phyloP scores from a whole-genome alignment of 2,888 invertebrate genomes.

The Carpatolechia fugitivella region DNA sequence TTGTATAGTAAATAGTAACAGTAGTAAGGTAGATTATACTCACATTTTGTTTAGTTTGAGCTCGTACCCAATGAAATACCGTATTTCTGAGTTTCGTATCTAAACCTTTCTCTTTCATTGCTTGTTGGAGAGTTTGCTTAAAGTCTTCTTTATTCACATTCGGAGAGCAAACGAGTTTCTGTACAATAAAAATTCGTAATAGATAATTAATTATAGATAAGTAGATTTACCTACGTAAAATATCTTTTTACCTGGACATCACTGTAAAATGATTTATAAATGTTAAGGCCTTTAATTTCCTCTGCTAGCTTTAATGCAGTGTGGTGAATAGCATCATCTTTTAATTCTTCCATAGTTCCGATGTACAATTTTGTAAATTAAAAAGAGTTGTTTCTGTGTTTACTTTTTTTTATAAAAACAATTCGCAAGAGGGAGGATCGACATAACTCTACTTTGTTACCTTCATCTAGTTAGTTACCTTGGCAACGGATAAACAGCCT shows the following conservation, averaged over 20 bases:
- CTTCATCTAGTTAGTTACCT: too few species aligned
- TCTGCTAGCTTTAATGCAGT: conserved; percentile 88
- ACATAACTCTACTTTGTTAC: conserved; percentile 18
- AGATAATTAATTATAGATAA: too few species aligned
- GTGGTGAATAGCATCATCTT: conserved; percentile 84
- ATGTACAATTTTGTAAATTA: conserved; percentile 52
- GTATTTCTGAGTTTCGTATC: conserved; percentile 91
- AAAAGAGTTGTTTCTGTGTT: conserved; percentile 51
- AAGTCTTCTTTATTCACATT: conserved; percentile 88
- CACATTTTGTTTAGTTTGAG: conserved; percentile 69
- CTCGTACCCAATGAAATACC: conserved; percentile 88
- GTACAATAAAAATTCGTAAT: conserved; percentile 27
- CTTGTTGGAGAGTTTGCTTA: conserved; percentile 85
- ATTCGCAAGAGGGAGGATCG: conserved; percentile 41
- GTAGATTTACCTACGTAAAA: too few species aligned
- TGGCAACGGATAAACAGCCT: conserved; percentile 48
- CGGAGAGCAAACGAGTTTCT: conserved; percentile 89
- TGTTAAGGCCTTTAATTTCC: conserved; percentile 86
- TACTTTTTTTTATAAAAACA: conserved; percentile 61
- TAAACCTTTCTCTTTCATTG: conserved; percentile 87
- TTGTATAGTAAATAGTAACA: too few species aligned
- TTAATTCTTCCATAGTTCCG: conserved; percentile 70
- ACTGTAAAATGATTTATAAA: conserved; percentile 87
- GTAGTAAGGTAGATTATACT: conserved; percentile 32
- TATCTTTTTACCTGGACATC: conserved; percentile 84